Evolutionary conservation across 2,113 vertebrate genomes (phyloP).

Genomic region (Malurus elegans): DNA sequence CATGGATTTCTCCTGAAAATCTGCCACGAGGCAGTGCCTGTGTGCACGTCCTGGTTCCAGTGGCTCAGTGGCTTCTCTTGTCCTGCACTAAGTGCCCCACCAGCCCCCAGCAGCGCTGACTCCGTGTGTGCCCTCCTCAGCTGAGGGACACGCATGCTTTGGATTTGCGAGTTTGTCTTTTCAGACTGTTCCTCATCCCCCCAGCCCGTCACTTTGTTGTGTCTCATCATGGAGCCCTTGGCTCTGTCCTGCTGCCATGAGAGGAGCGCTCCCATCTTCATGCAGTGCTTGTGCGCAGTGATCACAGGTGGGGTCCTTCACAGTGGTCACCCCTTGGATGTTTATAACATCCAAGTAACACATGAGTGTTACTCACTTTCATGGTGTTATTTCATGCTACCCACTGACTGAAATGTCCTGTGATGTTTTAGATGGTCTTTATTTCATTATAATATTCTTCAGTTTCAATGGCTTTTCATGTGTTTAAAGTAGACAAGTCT

Average conservation of each 20-base stretch:
- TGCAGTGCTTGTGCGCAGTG: rapidly evolving
- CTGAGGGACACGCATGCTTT: rapidly evolving
- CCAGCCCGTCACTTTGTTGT: rapidly evolving
- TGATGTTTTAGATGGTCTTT: neutral
- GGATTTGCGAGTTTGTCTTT: neutral
- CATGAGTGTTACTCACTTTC: neutral
- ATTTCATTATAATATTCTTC: neutral
- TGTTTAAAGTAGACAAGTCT: neutral
- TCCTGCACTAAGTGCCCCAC: neutral
- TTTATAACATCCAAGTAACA: neutral
- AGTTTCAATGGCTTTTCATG: neutral
- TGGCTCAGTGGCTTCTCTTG: neutral
- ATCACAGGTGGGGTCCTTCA: neutral
- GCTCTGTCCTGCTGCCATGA: neutral
- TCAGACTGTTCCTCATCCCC: neutral
- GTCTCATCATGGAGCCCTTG: neutral
- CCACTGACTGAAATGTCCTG: neutral
- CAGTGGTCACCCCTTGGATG: neutral
- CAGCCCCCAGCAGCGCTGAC: rapidly evolving
- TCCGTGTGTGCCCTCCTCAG: neutral
- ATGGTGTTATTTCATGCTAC: neutral
- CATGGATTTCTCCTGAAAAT: neutral
- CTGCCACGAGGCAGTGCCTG: rapidly evolving
- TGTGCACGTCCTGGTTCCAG: rapidly evolving
- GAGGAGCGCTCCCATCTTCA: rapidly evolving